phyloP scores from a whole-genome alignment of 1,140 invertebrate species.

The Acyrthosiphon pisum region DNA sequence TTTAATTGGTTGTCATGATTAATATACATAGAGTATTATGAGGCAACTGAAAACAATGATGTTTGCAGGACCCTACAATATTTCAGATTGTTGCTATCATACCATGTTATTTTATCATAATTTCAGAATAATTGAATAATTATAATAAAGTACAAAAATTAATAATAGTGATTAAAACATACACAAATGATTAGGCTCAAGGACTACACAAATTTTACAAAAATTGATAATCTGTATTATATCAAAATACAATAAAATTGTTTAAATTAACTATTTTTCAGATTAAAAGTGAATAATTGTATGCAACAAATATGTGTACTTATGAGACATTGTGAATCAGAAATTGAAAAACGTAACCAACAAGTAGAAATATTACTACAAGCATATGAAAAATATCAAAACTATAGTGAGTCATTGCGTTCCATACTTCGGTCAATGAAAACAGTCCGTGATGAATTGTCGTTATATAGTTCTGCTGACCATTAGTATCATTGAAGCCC shows the following conservation, averaged over 20 bases:
- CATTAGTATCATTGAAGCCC: not conserved
- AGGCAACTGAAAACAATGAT: too few species aligned
- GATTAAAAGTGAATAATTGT: constrained; percentile 1
- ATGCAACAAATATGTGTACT: not conserved
- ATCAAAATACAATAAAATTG: not conserved
- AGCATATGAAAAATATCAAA: constrained; percentile 43
- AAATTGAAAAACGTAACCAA: constrained; percentile 43
- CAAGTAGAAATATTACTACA: constrained; percentile 49
- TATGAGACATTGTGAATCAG: constrained; percentile 40
- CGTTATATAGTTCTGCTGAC: not conserved
- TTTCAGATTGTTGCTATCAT: too few species aligned
- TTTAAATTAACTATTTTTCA: not conserved
- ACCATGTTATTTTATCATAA: too few species aligned
- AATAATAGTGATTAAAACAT: not conserved
- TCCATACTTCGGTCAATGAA: constrained; percentile 27
- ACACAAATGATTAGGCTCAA: too few species aligned
- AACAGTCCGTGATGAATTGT: constrained; percentile 31
- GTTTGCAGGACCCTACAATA: too few species aligned
- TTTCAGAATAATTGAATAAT: too few species aligned
- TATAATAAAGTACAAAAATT: not conserved
- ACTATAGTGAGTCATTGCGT: not conserved
- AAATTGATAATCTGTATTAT: not conserved
- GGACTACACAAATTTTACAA: not conserved
- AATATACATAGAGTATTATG: too few species aligned
- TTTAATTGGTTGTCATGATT: too few species aligned